A percentile compares a stretch with the other conserved stretches of the same genome.
phyloP scores from a whole-genome alignment of 1,140 invertebrate genomes.

The Holotrichia oblita region DNA sequence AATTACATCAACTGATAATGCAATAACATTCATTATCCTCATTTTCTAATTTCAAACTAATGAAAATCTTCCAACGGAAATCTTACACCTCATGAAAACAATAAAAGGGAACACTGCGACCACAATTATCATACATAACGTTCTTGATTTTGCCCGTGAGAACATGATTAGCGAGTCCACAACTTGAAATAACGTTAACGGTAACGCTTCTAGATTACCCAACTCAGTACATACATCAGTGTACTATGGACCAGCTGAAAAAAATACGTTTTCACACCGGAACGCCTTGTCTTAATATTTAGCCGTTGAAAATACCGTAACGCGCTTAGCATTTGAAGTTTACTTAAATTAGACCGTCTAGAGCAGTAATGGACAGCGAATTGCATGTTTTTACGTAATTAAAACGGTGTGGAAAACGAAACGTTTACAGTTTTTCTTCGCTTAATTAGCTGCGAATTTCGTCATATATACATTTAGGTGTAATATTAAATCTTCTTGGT shows the following conservation, averaged over 20 bases:
- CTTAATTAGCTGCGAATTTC: not conserved
- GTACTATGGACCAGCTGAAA: not conserved
- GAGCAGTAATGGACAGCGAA: not conserved
- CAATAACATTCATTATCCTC: not conserved
- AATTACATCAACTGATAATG: too few species aligned
- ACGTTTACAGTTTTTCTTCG: slow-evolving; percentile 30
- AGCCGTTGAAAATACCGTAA: slow-evolving; percentile 19
- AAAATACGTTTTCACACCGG: not conserved
- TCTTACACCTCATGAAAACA: too few species aligned
- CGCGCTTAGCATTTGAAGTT: not conserved
- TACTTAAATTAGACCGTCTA: slow-evolving; percentile 14
- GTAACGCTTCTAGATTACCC: too few species aligned
- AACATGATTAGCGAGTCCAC: too few species aligned
- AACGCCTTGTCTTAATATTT: slow-evolving; percentile 9
- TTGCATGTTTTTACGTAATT: slow-evolving; percentile 27
- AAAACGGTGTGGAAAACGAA: slow-evolving; percentile 9
- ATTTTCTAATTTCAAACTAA: not conserved
- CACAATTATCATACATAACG: too few species aligned
- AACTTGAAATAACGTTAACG: too few species aligned
- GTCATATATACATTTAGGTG: too few species aligned
- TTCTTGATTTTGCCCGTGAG: too few species aligned
- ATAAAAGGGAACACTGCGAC: too few species aligned
- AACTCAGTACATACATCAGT: too few species aligned
- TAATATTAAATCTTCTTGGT: too few species aligned
- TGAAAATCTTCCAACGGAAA: too few species aligned